These are phyloP conservation scores for Lordiphosa stackelbergi DNA, from an alignment of 1,140 invertebrate genomes.

Conservation along the genomic window DNA sequence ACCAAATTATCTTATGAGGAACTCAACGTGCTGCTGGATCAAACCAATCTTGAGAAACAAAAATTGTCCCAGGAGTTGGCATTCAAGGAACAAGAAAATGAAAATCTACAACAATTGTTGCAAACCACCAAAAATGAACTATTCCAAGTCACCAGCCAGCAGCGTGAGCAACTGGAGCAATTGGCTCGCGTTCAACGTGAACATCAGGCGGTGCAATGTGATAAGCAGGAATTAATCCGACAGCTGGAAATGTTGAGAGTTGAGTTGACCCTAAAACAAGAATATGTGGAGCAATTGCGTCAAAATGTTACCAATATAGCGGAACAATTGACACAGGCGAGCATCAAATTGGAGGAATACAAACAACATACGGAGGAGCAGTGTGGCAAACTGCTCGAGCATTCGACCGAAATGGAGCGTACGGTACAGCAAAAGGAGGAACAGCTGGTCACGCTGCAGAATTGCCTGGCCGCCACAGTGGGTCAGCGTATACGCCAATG, in stretches of 20 bases:
- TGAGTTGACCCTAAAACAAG: constrained; percentile 19
- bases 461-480: constrained; percentile 61
- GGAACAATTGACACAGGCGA: constrained; percentile 1
- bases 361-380: constrained; percentile 27
- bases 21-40: constrained; percentile 31
- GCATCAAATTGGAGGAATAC: constrained; percentile 12
- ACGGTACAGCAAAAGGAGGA: constrained; percentile 27
- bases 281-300: constrained; percentile 17
- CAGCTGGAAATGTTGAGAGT: constrained; percentile 15
- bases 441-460: constrained; percentile 42
- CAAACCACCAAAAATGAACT: constrained; percentile 38
- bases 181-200: constrained; percentile 37
- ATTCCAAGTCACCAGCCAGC: constrained; percentile 24
- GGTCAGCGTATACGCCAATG: constrained; percentile 59
- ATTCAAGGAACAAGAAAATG: constrained; percentile 34
- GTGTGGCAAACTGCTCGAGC: constrained; percentile 33
- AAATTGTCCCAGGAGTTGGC: constrained; percentile 21
- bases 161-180: constrained; percentile 38
- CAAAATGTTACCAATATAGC: constrained; percentile 15
- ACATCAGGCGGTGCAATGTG: constrained; percentile 24
- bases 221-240: constrained; percentile 29
- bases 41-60: constrained; percentile 31
- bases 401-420: constrained; percentile 19
- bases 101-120: constrained; percentile 39
- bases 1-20: constrained; percentile 54